Conservation (phyloP, 1,140 invertebrate species). For the Drosophila quadrilineata region DNA sequence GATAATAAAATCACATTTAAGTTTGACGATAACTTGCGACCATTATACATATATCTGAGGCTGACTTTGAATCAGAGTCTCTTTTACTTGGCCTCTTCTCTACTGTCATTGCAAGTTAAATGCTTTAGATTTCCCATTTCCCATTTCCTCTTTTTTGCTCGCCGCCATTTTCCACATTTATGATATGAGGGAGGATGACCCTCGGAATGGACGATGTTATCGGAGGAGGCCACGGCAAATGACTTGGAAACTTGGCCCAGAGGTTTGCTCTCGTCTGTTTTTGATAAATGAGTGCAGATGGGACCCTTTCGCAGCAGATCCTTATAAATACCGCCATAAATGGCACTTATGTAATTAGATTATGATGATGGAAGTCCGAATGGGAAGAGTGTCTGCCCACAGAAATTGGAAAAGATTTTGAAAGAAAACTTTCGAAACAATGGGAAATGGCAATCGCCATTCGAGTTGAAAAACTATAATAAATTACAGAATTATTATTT, state of each 20-base stretch:
- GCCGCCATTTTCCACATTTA: constrained; percentile 49
- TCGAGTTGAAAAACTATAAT: too few species aligned
- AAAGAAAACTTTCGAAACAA: too few species aligned
- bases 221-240: constrained; percentile 62
- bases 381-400: too few species aligned
- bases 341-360: constrained; percentile 5
- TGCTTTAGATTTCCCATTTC: constrained; percentile 54
- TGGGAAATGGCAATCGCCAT: too few species aligned
- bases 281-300: constrained; percentile 56
- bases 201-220: constrained; percentile 31
- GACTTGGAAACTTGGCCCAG: constrained; percentile 57
- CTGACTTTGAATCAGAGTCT: too few species aligned
- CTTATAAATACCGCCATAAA: constrained; percentile 2
- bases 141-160: constrained; percentile 3
- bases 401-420: too few species aligned
- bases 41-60: constrained; percentile 59
- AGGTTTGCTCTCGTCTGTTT: constrained; percentile 49
- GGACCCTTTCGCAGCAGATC: constrained; percentile 15
- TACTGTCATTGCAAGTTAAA: constrained; percentile 66
- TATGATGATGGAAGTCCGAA: too few species aligned
- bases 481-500: too few species aligned
- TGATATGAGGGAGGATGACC: constrained; percentile 57
- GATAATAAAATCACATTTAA: constrained; percentile 77
- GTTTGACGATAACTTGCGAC: constrained; percentile 75
- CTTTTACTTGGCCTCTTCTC: too few species aligned